A percentile compares a stretch with the other conserved stretches of the same genome.
Evolutionary conservation across 2,888 invertebrate species (phyloP).

Genomic region (Tridacna crocea): DNA sequence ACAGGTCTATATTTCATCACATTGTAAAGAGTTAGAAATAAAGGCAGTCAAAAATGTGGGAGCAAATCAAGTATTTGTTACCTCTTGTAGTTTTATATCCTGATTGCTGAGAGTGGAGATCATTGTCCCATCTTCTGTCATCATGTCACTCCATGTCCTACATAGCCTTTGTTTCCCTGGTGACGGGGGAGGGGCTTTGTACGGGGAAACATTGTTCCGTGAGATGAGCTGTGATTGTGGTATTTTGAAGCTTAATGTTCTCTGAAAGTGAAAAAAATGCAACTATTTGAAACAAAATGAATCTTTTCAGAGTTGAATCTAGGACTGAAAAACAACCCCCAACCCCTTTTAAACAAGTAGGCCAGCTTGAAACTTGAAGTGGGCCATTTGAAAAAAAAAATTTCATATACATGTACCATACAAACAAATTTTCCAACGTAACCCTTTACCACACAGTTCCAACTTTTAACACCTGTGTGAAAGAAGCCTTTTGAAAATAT

Average conservation of each 20-base stretch:
- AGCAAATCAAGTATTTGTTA: conserved; percentile 29
- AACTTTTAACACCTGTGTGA: no score
- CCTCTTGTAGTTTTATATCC: conserved; percentile 81
- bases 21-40: no score
- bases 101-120: conserved; percentile 67
- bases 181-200: conserved; percentile 77
- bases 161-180: conserved; percentile 75
- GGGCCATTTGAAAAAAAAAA: no score
- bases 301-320: no score
- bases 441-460: no score
- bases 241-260: conserved; percentile 77
- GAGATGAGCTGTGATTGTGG: conserved; percentile 62
- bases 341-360: no score
- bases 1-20: not conserved
- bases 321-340: no score
- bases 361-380: no score
- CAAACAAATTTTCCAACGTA: no score
- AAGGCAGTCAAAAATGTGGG: not conserved
- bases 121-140: conserved; percentile 69
- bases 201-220: conserved; percentile 63
- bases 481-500: no score
- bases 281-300: not conserved
- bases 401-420: no score
- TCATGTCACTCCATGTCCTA: conserved; percentile 82
- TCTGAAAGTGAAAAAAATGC: conserved; percentile 57